Base-by-base conservation (phyloP, 2,888 invertebrate species). In the Bellardia bayeri region DNA sequence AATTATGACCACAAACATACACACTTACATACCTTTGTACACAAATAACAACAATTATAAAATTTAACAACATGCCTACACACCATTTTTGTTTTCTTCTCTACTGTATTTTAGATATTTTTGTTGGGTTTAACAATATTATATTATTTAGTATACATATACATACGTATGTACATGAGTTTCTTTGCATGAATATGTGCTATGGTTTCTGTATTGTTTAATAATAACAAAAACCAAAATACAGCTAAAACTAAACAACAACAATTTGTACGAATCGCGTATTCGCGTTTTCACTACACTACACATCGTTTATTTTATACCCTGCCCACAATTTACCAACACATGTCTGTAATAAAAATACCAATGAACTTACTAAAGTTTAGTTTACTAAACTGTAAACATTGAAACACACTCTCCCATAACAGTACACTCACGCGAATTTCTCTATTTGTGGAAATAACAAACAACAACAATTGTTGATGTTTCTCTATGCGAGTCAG, bases 281-380 rank as follows among this genome's bases (percentile, higher is more conserved):
- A 91, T 91, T 92, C 92, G 93, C 92, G 92, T 92, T 92, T 91
- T 91, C n/a, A 69, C 51, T 54, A 80, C 78, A 51, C 11, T 8
- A 71, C 9, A 37, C 91, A 90, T 90, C 90, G 91, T 91, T 91
- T 90, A 91, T 92, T 69, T 93, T 90, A 88, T 92, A 92, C 92
- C 93, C 93, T 93, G 92, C 93, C 92, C 93, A 93, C 93, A 91
- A 92, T 91, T 90, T 89, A 90, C 91, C 87, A 86, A 91, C 84
- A 90, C 90, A 69, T 42, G 45, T 54, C 40, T 37, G 58, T 14
- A 45, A 13, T 45, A 13, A 11, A 58, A 58, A 40, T 14, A 72
- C 61, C 49, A 54, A 68, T 61, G 40, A 33, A 40, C n/a, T n/a
- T n/a, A n/a, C n/a, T n/a, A n/a, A n/a, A n/a, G n/a, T n/a, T n/a